Evolutionary conservation across 2,888 invertebrate genomes (phyloP), one percentile per base, ranked within the genome.

Genomic region (Copidosoma aretas): DNA sequence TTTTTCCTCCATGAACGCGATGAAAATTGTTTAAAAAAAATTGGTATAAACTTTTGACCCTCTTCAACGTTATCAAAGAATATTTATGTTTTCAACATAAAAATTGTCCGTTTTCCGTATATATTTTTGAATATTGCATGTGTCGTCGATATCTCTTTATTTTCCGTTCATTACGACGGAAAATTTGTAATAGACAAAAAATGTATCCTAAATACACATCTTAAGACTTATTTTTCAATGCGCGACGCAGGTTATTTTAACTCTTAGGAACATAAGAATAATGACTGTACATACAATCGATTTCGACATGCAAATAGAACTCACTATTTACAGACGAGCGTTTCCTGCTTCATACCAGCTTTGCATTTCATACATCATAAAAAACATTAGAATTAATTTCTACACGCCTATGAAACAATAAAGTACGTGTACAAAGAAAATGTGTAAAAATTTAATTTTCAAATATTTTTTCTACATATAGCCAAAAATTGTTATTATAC

Each of bases 261-360:
- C 43, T 5, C 68, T 64, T 67, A 71, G 71, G 71, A 71, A 67
- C 68, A 52, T 66, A 73, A 73, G 67, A 43, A 66, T 66, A 74
- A 74, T 74, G 67, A 72, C 72, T 73, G 67, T 73, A 73, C 73
- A 75, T 71, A 64, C 17, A 64, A 69, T 69, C 59, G 51, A 39
- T 69, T 67, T 67, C 62, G 68, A 71, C 67, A 68, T 68, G 66
- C 70, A 68, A 71, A 69, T 64, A 64, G 61, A 71, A 59, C 32
- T 61, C 49, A 67, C 69, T 71, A 69, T 69, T 69, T 67, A 69
- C 71, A 67, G 60, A 71, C 49, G 60, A 68, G 52, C 54, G 51
- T 24, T 25, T 46, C 59, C 67, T 64, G n/a, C 41, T 66, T 66
- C 60, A 21, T 41, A 56, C 54, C 62, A 60, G 21, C 51, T 46